Evolutionary conservation across 2,113 vertebrate species (phyloP).

Genomic region (Raja brachyura): DNA sequence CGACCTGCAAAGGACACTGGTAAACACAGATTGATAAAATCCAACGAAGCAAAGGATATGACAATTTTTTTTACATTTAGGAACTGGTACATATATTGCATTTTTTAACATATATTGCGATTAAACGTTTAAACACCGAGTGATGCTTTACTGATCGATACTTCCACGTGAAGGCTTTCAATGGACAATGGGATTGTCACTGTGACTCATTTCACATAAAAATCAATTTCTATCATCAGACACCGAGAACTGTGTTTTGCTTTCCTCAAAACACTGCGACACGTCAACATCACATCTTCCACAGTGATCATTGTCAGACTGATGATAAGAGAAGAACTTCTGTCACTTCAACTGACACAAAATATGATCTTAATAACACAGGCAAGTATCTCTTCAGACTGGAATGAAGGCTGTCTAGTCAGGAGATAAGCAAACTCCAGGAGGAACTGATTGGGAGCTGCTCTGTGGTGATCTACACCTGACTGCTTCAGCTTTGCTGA

Average conservation of each 20-base stretch:
- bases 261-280: neutral
- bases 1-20: neutral
- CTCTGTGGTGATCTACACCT: neutral
- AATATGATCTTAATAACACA: neutral
- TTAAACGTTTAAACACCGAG: neutral
- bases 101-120: neutral
- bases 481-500: neutral
- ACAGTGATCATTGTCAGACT: neutral
- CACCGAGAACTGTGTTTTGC: neutral
- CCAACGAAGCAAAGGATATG: neutral
- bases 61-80: no score
- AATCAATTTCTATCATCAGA: neutral
- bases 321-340: neutral
- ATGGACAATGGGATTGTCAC: neutral
- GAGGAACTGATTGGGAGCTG: neutral
- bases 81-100: neutral
- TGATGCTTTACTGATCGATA: neutral
- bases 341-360: conserved; percentile 22
- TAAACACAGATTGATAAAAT: neutral
- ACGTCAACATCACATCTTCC: neutral
- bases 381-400: neutral
- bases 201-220: neutral
- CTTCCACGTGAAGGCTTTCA: neutral
- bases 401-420: neutral
- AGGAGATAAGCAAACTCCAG: neutral